Conservation (phyloP, 2,113 vertebrate genomes). For the Sander vitreus region DNA sequence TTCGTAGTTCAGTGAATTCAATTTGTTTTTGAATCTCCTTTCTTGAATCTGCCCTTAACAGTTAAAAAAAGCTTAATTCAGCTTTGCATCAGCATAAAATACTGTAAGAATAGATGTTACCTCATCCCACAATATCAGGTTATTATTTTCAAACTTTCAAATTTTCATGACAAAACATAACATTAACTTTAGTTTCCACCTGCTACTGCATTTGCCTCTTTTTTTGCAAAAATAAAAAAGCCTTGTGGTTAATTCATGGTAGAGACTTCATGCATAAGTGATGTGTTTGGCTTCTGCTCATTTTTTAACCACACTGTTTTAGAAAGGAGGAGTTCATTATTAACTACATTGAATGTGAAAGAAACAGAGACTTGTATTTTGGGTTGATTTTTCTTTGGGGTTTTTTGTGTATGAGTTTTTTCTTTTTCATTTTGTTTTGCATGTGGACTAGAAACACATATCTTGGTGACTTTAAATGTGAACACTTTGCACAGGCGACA, state of each 20-base stretch:
- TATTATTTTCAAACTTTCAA: too few species aligned
- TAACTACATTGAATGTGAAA: background rate
- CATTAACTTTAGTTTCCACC: background rate
- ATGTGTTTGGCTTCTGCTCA: conserved; percentile 18
- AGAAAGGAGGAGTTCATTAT: conserved; percentile 5
- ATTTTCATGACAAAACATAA: background rate
- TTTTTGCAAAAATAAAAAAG: conserved; percentile 15
- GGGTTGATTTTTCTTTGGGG: background rate
- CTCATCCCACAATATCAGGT: background rate
- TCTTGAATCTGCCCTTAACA: background rate
- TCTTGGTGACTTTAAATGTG: conserved; percentile 15
- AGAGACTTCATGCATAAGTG: conserved; percentile 39
- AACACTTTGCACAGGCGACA: conserved; percentile 88
- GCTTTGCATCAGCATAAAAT: background rate
- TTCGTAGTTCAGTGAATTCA: too few species aligned
- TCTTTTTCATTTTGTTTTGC: background rate
- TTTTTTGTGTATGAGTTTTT: background rate
- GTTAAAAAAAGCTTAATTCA: background rate
- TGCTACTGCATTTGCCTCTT: background rate
- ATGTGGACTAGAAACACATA: background rate
- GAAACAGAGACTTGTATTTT: background rate
- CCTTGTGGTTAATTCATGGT: conserved; percentile 34
- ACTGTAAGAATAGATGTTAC: background rate
- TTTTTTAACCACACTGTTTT: conserved; percentile 4
- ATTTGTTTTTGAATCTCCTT: background rate